Percentiles rank a stretch among this genome's conserved stretches.
Evolutionary conservation across 1,140 invertebrate genomes (phyloP).

Genomic region (Bombyx mandarina): DNA sequence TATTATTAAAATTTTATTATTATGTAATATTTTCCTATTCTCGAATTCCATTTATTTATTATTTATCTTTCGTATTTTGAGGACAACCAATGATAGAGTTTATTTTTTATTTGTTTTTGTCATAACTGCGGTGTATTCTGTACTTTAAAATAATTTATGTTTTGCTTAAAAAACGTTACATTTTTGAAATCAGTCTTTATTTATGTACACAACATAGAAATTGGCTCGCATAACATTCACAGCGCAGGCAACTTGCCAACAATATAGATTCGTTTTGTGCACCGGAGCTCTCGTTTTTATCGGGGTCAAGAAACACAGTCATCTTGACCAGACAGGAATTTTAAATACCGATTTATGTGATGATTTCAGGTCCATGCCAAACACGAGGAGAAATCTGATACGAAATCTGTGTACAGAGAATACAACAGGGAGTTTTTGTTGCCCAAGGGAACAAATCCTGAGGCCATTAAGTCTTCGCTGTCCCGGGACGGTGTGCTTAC

Average conservation of each 20-base stretch:
- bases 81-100: too few relatives aligned
- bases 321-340: constrained; percentile 3
- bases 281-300: constrained; percentile 20
- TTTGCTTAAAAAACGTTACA: too few relatives aligned
- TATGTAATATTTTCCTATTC: too few relatives aligned
- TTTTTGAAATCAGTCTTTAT: constrained; percentile 10
- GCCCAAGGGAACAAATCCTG: constrained; percentile 93
- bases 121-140: too few relatives aligned
- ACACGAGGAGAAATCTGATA: constrained; percentile 95
- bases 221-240: not conserved
- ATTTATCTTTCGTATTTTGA: too few relatives aligned
- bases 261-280: constrained; percentile 19
- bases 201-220: constrained; percentile 8
- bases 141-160: too few relatives aligned
- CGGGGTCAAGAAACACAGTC: constrained; percentile 16
- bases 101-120: too few relatives aligned
- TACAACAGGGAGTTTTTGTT: constrained; percentile 96
- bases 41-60: too few relatives aligned
- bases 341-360: constrained; percentile 6
- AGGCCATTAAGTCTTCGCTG: constrained; percentile 90
- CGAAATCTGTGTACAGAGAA: constrained; percentile 94
- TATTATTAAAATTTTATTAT: too few relatives aligned
- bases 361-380: constrained; percentile 91
- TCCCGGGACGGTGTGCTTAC: constrained; percentile 94
- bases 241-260: constrained; percentile 31